These are phyloP conservation scores for Ariopsis seemanni DNA, from an alignment of 2,113 vertebrate genomes.

Conservation along the genomic window DNA sequence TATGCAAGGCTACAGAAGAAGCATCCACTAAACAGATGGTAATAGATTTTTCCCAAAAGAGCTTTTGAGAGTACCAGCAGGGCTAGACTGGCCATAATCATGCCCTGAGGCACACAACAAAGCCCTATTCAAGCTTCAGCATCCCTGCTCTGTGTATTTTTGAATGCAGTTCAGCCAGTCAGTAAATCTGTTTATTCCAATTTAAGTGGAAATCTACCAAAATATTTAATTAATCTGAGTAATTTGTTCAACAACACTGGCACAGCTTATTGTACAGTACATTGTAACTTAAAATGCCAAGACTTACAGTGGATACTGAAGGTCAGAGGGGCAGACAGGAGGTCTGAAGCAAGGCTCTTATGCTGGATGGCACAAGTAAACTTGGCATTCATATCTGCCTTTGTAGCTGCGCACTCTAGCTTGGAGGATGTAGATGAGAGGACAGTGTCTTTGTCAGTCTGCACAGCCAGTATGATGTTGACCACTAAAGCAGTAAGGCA, in stretches of 20 bases:
- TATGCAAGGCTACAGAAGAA: constrained; percentile 3
- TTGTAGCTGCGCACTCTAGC: constrained; percentile 82
- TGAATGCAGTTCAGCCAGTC: constrained; percentile 40
- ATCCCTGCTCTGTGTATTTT: constrained; percentile 51
- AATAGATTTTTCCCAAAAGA: constrained; percentile 36
- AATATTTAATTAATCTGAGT: constrained; percentile 10
- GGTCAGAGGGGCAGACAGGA: constrained; percentile 73
- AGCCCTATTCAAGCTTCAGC: constrained; percentile 55
- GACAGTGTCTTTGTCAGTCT: constrained; percentile 72
- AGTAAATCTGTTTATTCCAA: constrained; percentile 44
- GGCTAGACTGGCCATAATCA: constrained; percentile 48
- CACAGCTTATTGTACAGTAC: background rate
- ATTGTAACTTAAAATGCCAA: background rate
- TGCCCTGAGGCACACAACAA: constrained; percentile 57
- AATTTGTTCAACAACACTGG: background rate
- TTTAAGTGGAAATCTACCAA: constrained; percentile 40
- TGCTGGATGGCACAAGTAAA: constrained; percentile 82
- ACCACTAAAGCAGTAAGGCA: constrained; percentile 64
- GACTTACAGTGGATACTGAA: constrained; percentile 91
- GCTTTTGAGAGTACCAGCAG: constrained; percentile 48
- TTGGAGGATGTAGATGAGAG: constrained; percentile 79
- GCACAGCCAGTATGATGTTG: constrained; percentile 71
- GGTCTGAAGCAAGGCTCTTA: constrained; percentile 63
- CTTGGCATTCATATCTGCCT: constrained; percentile 77
- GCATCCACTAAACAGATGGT: constrained; percentile 35